phyloP scores from a whole-genome alignment of 2,888 invertebrate genomes.

The Agrenia bidenticulata region DNA sequence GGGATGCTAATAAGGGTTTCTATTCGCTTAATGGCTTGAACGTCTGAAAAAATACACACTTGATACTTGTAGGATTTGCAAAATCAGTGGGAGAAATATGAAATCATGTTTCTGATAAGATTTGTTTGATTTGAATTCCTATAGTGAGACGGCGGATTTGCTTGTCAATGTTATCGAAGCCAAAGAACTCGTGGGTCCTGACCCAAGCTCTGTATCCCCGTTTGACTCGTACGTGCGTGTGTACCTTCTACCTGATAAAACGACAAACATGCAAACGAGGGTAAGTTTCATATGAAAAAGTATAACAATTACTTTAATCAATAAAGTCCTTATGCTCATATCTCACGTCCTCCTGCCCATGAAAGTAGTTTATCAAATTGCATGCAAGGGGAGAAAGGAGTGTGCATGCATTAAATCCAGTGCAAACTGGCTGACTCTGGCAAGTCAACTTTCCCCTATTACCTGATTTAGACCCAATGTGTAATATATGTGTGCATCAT shows the following conservation, averaged over 20 bases:
- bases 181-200: conserved; percentile 67
- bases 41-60: no score
- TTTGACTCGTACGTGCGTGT: conserved; percentile 76
- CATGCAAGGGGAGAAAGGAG: not conserved
- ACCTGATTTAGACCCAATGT: no score
- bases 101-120: no score
- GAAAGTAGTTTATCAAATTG: not conserved
- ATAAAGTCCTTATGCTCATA: conserved; percentile 7
- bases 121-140: no score
- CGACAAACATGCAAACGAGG: conserved; percentile 68
- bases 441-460: no score
- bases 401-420: not conserved
- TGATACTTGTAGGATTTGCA: no score
- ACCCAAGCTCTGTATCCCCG: conserved; percentile 61
- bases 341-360: conserved; percentile 1
- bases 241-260: conserved; percentile 70
- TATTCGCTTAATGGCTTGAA: no score
- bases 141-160: conserved; percentile 62
- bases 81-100: no score
- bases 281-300: conserved; percentile 54
- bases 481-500: no score
- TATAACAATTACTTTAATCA: conserved; percentile 8
- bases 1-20: no score
- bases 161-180: conserved; percentile 75
- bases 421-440: not conserved